Evolutionary conservation across 2,888 invertebrate genomes (phyloP), one percentile per base, ranked within the genome.

Genomic region (Cyrtodaria siliqua): DNA sequence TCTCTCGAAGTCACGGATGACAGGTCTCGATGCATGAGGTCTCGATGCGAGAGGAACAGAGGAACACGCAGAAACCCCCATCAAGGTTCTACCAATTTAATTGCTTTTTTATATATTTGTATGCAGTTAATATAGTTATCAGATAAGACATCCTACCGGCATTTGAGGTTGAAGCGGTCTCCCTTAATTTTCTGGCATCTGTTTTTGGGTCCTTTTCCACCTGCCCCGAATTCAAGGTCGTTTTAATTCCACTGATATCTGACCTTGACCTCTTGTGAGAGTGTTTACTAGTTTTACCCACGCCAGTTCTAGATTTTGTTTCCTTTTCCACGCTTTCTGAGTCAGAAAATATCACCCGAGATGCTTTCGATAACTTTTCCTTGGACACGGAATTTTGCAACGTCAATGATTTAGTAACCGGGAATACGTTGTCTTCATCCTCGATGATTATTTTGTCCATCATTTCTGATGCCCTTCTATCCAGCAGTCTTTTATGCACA

Each of bases 191-290:
- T 44, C 16, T 44, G 44, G 9, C 16, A n/a, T n/a, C n/a, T 20
- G 6, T 16, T 44, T 44, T 44, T 18, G 6, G 4, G 9, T 44
- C 44, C 44, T 44, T 20, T 12, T 33, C 33, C 4, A 33, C 12
- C 6, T 8, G 12, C 6, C 33, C 33, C 33, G 4, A 12, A 33
- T 33, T 33, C 33, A 12, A 33, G 4, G 33, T 33, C 12, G 62
- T 24, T 60, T 76, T 85, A 9, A 77, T 62, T 2, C 82, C 82
- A 72, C 78, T 81, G 38, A 84, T 77, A 71, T 88, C 88, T 69
- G 88, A 87, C 84, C 84, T 86, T 66, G 87, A 84, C 69, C 87
- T 80, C 73, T 87, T 87, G 53, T 88, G 88, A 42, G 83, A 75
- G 60, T 71, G 70, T 67, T 73, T 81, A 9, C 50, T 38, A 56